Conservation (phyloP, 2,888 invertebrate species). For the Aporophyla lueneburgensis region DNA sequence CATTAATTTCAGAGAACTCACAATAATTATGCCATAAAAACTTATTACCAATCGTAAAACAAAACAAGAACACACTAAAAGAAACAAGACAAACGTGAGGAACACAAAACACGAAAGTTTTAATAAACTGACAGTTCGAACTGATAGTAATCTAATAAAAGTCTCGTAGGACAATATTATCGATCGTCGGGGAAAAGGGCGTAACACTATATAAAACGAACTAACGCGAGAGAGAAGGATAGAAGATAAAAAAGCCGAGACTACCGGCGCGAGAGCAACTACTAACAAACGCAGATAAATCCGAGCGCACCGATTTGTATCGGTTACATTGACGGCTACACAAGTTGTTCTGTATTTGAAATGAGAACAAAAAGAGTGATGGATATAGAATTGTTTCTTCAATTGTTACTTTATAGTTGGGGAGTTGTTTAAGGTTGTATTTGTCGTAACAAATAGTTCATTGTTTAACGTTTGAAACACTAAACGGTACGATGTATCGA, state of each 20-base stretch:
- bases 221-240: constrained; percentile 73
- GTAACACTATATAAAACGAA: constrained; percentile 76
- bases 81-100: constrained; percentile 55
- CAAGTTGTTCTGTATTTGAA: constrained; percentile 58
- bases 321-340: constrained; percentile 73
- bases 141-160: constrained; percentile 79
- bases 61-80: constrained; percentile 48
- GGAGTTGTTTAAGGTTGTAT: constrained; percentile 59
- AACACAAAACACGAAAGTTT: constrained; percentile 66
- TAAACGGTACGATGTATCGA: constrained; percentile 72
- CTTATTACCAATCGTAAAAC: constrained; percentile 55
- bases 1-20: constrained; percentile 28
- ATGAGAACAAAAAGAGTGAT: constrained; percentile 65
- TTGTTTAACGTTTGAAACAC: constrained; percentile 74
- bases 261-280: constrained; percentile 73
- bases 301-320: constrained; percentile 65
- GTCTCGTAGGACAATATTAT: constrained; percentile 84
- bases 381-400: constrained; percentile 64
- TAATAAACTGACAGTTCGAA: constrained; percentile 76
- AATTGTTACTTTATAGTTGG: constrained; percentile 49
- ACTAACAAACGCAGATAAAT: constrained; percentile 67
- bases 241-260: constrained; percentile 64
- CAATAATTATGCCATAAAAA: constrained; percentile 58
- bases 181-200: constrained; percentile 77
- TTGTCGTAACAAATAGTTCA: constrained; percentile 74